Evolutionary conservation across 2,797 vertebrate genomes (phyloP), one percentile per base, ranked within the genome.

Genomic region (Gambelia wislizenii): DNA sequence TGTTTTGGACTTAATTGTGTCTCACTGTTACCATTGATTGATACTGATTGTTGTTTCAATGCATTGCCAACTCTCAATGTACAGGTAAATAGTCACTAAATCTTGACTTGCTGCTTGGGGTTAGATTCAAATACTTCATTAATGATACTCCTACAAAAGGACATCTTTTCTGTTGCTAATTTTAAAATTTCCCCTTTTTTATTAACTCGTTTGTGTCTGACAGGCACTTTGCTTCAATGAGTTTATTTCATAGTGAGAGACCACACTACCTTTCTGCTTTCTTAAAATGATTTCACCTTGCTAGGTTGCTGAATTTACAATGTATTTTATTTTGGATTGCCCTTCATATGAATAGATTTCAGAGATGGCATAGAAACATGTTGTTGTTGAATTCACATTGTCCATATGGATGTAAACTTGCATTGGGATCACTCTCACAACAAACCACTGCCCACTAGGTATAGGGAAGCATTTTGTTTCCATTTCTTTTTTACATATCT

Each of bases 141-240:
- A 1, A 61, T 47, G 36, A 0, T 1, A 2, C 18, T n/a, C 59
- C 81, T 1, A 20, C 10, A 80, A 0, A 42, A 4, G 5, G 25
- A 0, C 0, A 1, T 27, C 22, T 76, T 16, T 0, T 64, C 75
- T 9, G 69, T 18, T 4, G 0, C 2, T 0, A 67, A 2, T 2
- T 2, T 27, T 56, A 39, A 22, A 74, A 74, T 74, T 4, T 77
- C 33, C 0, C 0, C 8, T 10, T 36, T 36, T 1, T 1, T 0
- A 52, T 76, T 42, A 7, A 1, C 30, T 85, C 47, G 49, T 6
- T 18, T 1, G 78, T 0, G 1, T 75, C 77, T 1, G 1, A 1
- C 0, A 3, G 69, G 54, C n/a, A 2, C 0, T 2, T n/a, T 76
- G n/a, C 52, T 52, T 30, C 82, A 69, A 69, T 69, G 56, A 69